Conservation (phyloP, 1,140 invertebrate genomes). For the Eciton burchellii region DNA sequence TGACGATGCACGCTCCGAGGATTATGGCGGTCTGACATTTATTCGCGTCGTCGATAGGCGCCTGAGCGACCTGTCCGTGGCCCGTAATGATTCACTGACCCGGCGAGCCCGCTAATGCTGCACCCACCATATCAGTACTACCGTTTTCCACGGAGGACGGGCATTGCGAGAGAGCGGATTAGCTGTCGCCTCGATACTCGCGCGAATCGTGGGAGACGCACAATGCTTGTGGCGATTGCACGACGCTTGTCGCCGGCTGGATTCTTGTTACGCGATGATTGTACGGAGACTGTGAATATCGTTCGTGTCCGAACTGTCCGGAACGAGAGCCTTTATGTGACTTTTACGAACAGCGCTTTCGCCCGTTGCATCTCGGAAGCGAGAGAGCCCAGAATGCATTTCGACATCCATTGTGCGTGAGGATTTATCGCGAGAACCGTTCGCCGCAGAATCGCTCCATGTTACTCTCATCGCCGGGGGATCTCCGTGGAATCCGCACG, state of each 20-base stretch:
- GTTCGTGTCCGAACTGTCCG: neutral
- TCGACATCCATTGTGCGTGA: neutral
- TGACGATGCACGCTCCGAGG: slow-evolving; percentile 63
- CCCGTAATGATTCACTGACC: slow-evolving; percentile 77
- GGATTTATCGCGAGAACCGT: no score
- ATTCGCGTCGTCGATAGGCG: slow-evolving; percentile 76
- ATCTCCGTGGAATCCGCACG: neutral
- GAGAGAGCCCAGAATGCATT: neutral
- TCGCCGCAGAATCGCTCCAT: no score
- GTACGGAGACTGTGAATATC: slow-evolving; percentile 27
- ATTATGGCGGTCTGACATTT: slow-evolving; percentile 75
- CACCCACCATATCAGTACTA: slow-evolving; percentile 73
- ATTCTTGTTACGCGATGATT: slow-evolving; percentile 49
- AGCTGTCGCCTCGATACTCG: slow-evolving; percentile 23
- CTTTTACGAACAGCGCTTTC: neutral
- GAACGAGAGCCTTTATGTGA: neutral
- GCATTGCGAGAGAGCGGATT: slow-evolving; percentile 31
- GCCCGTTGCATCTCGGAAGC: neutral
- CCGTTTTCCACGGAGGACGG: slow-evolving; percentile 67
- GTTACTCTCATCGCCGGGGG: neutral
- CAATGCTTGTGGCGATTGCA: slow-evolving; percentile 52
- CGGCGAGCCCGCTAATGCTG: slow-evolving; percentile 71
- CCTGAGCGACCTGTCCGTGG: slow-evolving; percentile 70
- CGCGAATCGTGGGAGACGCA: slow-evolving; percentile 53
- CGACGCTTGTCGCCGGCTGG: slow-evolving; percentile 20